Percentiles rank a stretch among this genome's conserved stretches.
Conservation (phyloP, 2,888 invertebrate genomes). For the Ellobium chinense region DNA sequence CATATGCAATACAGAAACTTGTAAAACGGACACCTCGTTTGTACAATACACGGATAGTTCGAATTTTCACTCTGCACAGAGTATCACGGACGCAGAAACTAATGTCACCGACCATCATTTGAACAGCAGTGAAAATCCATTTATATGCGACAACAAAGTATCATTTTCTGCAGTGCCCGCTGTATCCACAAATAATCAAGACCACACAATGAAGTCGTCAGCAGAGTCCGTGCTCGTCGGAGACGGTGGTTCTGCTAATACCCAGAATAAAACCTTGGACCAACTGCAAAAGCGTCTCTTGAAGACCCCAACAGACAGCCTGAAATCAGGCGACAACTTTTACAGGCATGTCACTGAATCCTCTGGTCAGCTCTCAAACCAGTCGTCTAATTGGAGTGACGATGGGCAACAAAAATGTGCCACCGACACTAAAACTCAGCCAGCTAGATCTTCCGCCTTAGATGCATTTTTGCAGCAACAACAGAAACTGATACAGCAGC, state of each 20-base stretch:
- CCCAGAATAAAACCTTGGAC: conserved; percentile 9
- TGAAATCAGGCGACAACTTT: conserved; percentile 13
- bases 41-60: not conserved
- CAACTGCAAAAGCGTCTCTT: conserved; percentile 15
- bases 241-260: conserved; percentile 27
- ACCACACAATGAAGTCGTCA: conserved; percentile 22
- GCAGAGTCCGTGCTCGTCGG: conserved; percentile 19
- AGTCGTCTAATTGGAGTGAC: not conserved
- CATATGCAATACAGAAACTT: not conserved
- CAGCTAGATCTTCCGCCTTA: conserved; percentile 5
- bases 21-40: not conserved
- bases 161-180: not conserved
- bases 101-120: not conserved
- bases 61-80: not conserved
- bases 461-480: conserved; percentile 33
- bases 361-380: not conserved
- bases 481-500: conserved; percentile 41
- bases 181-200: conserved; percentile 17
- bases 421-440: not conserved
- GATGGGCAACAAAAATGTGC: not conserved
- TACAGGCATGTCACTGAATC: conserved; percentile 9
- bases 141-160: conserved; percentile 13
- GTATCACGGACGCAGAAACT: not conserved
- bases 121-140: not conserved
- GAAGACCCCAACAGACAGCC: not conserved